Percentiles rank a stretch among this genome's conserved stretches.
Evolutionary conservation across 2,888 invertebrate genomes (phyloP).

Genomic region (Rhagonycha lutea): DNA sequence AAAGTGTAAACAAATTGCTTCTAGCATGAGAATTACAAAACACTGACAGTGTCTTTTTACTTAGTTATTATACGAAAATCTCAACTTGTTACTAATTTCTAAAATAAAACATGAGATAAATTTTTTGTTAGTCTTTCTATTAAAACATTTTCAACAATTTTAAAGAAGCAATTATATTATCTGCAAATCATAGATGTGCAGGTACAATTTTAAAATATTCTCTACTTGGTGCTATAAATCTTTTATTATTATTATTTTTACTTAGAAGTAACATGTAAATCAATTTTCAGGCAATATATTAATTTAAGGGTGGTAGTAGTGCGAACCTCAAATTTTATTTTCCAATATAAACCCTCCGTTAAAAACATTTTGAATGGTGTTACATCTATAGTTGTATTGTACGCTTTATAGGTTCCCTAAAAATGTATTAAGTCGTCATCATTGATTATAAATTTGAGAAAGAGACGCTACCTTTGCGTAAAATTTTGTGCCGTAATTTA

Average conservation of each 20-base stretch:
- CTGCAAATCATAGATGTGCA: background rate
- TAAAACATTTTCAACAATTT: background rate
- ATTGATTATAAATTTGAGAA: background rate
- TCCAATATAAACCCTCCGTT: background rate
- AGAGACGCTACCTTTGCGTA: too few species aligned
- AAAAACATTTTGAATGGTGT: background rate
- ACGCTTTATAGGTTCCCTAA: background rate
- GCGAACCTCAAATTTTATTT: background rate
- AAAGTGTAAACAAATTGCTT: slow-evolving; percentile 73
- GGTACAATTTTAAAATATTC: background rate
- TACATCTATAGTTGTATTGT: background rate
- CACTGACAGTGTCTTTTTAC: slow-evolving; percentile 31
- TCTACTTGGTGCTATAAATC: background rate
- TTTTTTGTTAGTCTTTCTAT: background rate
- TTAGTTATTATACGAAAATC: slow-evolving; percentile 12
- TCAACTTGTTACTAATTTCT: slow-evolving; percentile 21
- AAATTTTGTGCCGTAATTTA: too few species aligned
- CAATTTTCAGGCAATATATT: background rate
- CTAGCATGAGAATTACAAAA: slow-evolving; percentile 64
- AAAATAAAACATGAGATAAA: slow-evolving; percentile 9
- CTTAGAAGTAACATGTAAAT: background rate
- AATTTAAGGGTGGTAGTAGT: background rate
- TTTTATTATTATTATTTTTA: background rate
- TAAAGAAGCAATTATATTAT: background rate
- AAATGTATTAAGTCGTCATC: background rate